Percentiles rank a stretch among this genome's conserved stretches.
Evolutionary conservation across 2,113 vertebrate species (phyloP).

Genomic region (Glaucidium brasilianum): DNA sequence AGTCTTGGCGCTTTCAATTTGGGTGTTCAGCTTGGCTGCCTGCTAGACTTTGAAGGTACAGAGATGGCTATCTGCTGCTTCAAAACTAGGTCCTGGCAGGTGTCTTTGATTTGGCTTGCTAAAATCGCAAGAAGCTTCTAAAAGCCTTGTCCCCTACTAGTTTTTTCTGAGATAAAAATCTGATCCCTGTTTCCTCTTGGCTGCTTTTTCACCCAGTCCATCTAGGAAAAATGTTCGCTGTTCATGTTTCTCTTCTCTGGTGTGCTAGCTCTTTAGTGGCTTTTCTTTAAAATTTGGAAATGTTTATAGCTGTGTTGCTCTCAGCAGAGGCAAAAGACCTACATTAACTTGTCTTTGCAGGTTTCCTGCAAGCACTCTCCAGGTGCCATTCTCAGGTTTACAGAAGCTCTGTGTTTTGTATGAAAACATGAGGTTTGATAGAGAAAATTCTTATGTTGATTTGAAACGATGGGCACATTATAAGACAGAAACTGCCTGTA

Average conservation of each 20-base stretch:
- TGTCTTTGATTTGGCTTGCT: not conserved
- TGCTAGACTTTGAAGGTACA: not conserved
- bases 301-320: not conserved
- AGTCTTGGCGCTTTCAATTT: not conserved
- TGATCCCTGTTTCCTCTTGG: not conserved
- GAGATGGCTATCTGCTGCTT: not conserved
- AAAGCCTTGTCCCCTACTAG: not conserved
- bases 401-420: not conserved
- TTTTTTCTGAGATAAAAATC: not conserved
- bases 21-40: conserved; percentile 33
- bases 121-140: not conserved
- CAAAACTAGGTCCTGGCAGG: not conserved
- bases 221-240: not conserved
- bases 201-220: not conserved
- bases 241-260: rapidly evolving
- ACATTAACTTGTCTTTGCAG: not conserved
- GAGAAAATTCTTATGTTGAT: not conserved
- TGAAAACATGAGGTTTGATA: not conserved
- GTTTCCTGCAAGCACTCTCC: not conserved
- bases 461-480: not conserved
- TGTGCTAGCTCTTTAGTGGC: not conserved
- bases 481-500: not conserved
- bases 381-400: not conserved
- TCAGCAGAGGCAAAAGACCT: not conserved
- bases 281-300: not conserved